phyloP scores from a whole-genome alignment of 2,797 vertebrate species.

The Gobionotothen gibberifrons region DNA sequence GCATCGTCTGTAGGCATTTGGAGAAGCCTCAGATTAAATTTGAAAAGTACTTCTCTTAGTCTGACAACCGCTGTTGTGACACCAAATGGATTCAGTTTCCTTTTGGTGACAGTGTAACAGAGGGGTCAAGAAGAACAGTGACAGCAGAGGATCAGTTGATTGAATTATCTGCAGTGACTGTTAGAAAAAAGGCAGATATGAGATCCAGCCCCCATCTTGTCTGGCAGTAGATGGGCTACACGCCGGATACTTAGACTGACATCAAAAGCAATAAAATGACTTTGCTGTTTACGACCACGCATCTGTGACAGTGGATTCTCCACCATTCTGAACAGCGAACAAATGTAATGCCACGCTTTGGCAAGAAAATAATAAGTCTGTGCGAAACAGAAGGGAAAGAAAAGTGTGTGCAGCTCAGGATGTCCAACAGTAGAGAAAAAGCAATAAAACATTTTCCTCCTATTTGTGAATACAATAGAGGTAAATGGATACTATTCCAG shows the following conservation, averaged over 20 bases:
- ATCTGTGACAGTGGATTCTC: slow-evolving; percentile 45
- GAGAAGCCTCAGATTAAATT: slow-evolving; percentile 56
- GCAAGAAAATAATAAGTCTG: slow-evolving; percentile 21
- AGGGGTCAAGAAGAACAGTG: slow-evolving; percentile 63
- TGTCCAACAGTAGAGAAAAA: background rate
- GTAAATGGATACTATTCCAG: slow-evolving; percentile 9
- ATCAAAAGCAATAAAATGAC: slow-evolving; percentile 53
- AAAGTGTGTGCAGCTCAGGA: background rate
- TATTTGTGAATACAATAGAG: background rate
- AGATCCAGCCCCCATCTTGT: slow-evolving; percentile 9
- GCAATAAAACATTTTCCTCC: background rate
- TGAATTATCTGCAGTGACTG: slow-evolving; percentile 62
- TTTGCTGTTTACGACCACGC: slow-evolving; percentile 26
- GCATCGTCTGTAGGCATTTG: slow-evolving; percentile 39
- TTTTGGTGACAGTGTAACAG: slow-evolving; percentile 58
- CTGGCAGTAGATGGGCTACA: background rate
- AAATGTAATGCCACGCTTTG: slow-evolving; percentile 33
- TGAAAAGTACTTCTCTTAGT: slow-evolving; percentile 49
- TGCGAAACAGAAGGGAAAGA: slow-evolving; percentile 15
- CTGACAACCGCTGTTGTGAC: slow-evolving; percentile 59
- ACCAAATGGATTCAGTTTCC: slow-evolving; percentile 57
- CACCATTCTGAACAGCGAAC: slow-evolving; percentile 26
- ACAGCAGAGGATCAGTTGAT: slow-evolving; percentile 56
- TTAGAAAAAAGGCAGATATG: slow-evolving; percentile 37
- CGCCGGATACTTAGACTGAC: slow-evolving; percentile 3